phyloP scores from a whole-genome alignment of 2,888 invertebrate species.

The Sycophila texana region DNA sequence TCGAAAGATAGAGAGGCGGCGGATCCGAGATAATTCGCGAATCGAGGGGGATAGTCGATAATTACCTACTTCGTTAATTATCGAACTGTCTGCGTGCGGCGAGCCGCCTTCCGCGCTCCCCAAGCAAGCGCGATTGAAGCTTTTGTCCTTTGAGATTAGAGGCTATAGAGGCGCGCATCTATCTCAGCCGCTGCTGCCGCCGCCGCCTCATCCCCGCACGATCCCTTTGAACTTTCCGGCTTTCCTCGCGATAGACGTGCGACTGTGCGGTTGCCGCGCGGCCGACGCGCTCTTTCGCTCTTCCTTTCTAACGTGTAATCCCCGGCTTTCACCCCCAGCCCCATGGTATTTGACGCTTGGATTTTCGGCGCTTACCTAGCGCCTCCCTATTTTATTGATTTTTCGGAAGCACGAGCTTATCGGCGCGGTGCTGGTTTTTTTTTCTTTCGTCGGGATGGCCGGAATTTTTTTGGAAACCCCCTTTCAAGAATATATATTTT shows the following conservation, averaged over 20 bases:
- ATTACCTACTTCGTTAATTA: conserved; percentile 56
- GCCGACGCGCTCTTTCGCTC: neutral
- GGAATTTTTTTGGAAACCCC: too few relatives aligned
- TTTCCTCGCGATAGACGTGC: neutral
- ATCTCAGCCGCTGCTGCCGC: neutral
- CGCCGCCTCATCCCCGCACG: neutral
- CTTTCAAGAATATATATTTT: too few relatives aligned
- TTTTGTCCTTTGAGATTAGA: conserved; percentile 46
- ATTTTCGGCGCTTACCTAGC: neutral
- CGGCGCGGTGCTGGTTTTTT: too few relatives aligned
- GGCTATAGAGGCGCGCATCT: conserved; percentile 2
- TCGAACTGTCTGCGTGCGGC: conserved; percentile 36
- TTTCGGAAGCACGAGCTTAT: too few relatives aligned
- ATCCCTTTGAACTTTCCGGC: conserved; percentile 37
- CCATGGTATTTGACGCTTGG: conserved; percentile 8
- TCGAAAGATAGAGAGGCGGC: neutral
- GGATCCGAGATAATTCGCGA: neutral
- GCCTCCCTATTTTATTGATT: too few relatives aligned
- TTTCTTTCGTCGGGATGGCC: too few relatives aligned
- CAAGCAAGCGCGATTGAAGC: conserved; percentile 20
- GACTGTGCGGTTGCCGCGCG: neutral
- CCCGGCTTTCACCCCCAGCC: neutral
- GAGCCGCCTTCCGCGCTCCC: neutral
- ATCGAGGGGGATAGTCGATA: conserved; percentile 31
- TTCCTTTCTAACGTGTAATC: neutral